Evolutionary conservation across 2,888 invertebrate genomes (phyloP).

Genomic region (Hedychridium roseum): DNA sequence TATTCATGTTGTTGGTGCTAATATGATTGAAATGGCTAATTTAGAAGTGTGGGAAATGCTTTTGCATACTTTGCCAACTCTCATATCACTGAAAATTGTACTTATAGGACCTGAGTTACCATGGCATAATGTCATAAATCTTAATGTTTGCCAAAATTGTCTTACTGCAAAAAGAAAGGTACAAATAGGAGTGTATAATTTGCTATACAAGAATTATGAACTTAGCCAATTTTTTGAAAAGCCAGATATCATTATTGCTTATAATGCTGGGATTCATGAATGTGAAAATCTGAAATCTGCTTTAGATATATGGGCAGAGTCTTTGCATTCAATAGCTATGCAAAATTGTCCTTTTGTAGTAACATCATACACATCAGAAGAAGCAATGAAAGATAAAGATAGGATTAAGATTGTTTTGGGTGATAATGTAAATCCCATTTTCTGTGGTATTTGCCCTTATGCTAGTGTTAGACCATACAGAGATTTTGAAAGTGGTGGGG

Average conservation of each 20-base stretch:
- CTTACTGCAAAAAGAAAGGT: constrained; percentile 29
- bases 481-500: constrained; percentile 47
- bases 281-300: constrained; percentile 35
- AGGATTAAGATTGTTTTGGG: constrained; percentile 40
- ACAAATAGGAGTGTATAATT: constrained; percentile 22
- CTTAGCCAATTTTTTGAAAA: constrained; percentile 28
- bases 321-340: constrained; percentile 34
- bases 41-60: constrained; percentile 53
- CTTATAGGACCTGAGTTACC: constrained; percentile 56
- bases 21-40: constrained; percentile 46
- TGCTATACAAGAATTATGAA: constrained; percentile 42
- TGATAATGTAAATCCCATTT: constrained; percentile 22
- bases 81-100: constrained; percentile 39
- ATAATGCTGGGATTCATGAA: constrained; percentile 51
- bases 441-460: constrained; percentile 43
- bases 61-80: constrained; percentile 50
- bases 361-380: constrained; percentile 46
- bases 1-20: constrained; percentile 58
- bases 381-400: constrained; percentile 40
- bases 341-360: constrained; percentile 48
- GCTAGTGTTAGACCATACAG: constrained; percentile 49
- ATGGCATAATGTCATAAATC: constrained; percentile 17
- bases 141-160: constrained; percentile 39
- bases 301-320: constrained; percentile 46
- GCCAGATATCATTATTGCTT: constrained; percentile 49